These are phyloP conservation scores for Megaceryle torquata DNA, from an alignment of 2,113 vertebrate genomes.

Conservation along the genomic window DNA sequence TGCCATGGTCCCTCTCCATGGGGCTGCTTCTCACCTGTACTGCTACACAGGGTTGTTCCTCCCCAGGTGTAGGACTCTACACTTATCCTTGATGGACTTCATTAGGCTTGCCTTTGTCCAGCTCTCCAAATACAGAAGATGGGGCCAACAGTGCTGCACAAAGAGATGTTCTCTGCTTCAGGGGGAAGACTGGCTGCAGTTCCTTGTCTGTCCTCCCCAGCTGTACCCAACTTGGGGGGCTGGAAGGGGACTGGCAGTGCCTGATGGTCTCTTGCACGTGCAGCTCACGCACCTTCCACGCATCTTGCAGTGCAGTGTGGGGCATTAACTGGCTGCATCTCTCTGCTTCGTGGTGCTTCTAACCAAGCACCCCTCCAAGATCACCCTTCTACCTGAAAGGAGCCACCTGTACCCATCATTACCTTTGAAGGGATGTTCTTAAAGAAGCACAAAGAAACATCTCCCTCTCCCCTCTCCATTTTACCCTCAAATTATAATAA, in stretches of 20 bases:
- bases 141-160: background rate
- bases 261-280: background rate
- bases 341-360: background rate
- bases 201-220: background rate
- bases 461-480: background rate
- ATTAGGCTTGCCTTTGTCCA: too few species aligned
- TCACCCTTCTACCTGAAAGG: background rate
- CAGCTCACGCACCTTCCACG: background rate
- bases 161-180: background rate
- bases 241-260: background rate
- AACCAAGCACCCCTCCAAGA: background rate
- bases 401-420: background rate
- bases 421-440: background rate
- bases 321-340: background rate
- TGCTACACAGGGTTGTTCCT: too few species aligned
- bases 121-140: background rate
- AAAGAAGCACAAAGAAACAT: background rate
- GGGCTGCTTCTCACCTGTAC: too few species aligned
- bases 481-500: background rate
- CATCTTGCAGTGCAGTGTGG: accelerated
- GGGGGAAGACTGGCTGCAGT: accelerated
- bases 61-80: too few species aligned
- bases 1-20: too few species aligned
- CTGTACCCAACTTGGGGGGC: too few species aligned
- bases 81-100: too few species aligned